Conservation (phyloP, 2,888 invertebrate species). For the Dicranocentrus wangi region DNA sequence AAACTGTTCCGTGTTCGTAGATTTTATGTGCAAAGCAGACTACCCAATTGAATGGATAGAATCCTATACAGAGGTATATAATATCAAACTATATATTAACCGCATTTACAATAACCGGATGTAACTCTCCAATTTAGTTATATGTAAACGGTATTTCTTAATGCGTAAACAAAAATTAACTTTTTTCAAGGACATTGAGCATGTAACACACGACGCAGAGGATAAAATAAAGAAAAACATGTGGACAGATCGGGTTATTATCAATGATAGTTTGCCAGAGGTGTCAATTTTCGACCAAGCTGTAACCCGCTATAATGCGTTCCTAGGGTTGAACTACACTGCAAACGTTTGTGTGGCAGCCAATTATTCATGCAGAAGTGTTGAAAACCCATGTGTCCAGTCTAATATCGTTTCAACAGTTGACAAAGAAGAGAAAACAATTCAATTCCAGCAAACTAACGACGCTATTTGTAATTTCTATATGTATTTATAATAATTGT, state of each 20-base stretch:
- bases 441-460: constrained; percentile 10
- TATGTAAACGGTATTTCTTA: too few relatives aligned
- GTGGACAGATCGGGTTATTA: constrained; percentile 18
- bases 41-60: constrained; percentile 65
- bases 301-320: neutral
- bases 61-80: constrained; percentile 27
- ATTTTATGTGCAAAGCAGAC: constrained; percentile 46
- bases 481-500: neutral
- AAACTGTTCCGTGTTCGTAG: constrained; percentile 30
- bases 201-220: neutral
- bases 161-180: too few relatives aligned
- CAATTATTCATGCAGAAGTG: constrained; percentile 58
- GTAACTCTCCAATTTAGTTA: neutral
- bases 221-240: constrained; percentile 3
- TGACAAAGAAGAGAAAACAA: constrained; percentile 3
- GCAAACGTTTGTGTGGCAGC: constrained; percentile 29
- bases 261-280: constrained; percentile 6
- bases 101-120: neutral
- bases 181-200: constrained; percentile 7
- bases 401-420: constrained; percentile 29
- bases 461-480: neutral
- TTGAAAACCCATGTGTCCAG: constrained; percentile 35
- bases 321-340: constrained; percentile 6
- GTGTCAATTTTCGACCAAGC: neutral
- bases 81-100: neutral